Evolutionary conservation across 2,888 invertebrate species (phyloP), one percentile per base, ranked within the genome.

Genomic region (Xanthia icteritia): DNA sequence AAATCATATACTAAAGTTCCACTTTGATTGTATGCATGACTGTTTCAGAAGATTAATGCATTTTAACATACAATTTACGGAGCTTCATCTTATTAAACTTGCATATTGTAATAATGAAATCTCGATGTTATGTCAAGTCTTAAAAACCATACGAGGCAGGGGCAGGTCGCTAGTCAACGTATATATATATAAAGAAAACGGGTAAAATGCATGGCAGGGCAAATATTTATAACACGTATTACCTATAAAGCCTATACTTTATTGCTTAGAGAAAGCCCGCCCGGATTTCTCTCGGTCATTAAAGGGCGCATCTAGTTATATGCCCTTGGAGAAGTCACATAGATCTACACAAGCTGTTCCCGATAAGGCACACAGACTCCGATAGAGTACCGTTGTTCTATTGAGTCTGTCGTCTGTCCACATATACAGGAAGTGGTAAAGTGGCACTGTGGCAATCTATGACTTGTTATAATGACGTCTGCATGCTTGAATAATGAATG

Each of bases 321-420:
- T 51, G 17, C 9, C 51, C 23, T 65, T 65, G 31, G 17, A 51
- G 9, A 27, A 36, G 51, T 42, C 58, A 58, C 42, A 51, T n/a
- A 64, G 67, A 81, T 75, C 56, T 27, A 45, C 5, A 68, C 39
- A 68, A 27, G 23, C 31, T 27, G 13, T 1, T 64, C 17, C 36
- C 63, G 81, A 79, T 79, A 79, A 81, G 56, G 31, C 79, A 68
- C 61, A 79, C 48, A n/a, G 31, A 17, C 31, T 23, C 5, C n/a
- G 11, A 27, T 60, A 60, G 9, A 60, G 23, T 20, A 79, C 13
- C 48, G 0, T 66, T 66, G 23, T 61, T 27, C 13, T 60, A 54
- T 39, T 27, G 36, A 63, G 13, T 51, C 2, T 5, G 9, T 20
- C 11, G 39, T 27, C 15, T 56, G 3, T 39, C 27, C 13, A 20